Evolutionary conservation across 2,113 vertebrate species (phyloP).

Genomic region (Poecilia latipinna): DNA sequence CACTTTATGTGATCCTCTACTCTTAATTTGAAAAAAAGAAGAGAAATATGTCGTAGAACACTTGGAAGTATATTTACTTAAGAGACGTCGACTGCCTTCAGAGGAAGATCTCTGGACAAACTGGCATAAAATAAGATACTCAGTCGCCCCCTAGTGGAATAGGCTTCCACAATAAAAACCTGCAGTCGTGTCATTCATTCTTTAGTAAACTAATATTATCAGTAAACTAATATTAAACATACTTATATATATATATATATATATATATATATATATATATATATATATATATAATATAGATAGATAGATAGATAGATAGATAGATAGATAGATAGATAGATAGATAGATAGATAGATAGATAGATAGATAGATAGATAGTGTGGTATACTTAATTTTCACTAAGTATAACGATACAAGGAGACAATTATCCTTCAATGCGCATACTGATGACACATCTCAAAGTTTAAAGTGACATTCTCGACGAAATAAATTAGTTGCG

Average conservation of each 20-base stretch:
- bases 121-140: conserved; percentile 48
- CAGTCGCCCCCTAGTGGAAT: conserved; percentile 68
- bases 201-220: neutral
- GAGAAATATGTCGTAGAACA: too few species aligned
- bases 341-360: too few species aligned
- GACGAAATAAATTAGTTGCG: neutral
- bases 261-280: too few species aligned
- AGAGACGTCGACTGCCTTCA: neutral
- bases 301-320: too few species aligned
- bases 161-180: neutral
- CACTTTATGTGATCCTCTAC: neutral
- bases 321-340: too few species aligned
- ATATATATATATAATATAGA: too few species aligned
- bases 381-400: too few species aligned
- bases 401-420: neutral
- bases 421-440: neutral
- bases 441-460: neutral
- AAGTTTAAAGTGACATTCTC: neutral
- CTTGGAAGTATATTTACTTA: neutral
- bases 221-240: too few species aligned
- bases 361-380: too few species aligned
- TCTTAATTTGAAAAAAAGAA: neutral
- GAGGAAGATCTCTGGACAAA: neutral
- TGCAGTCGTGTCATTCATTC: conserved; percentile 6
- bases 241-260: too few species aligned